A percentile compares a stretch with the other conserved stretches of the same genome.
Conservation (phyloP, 2,113 vertebrate genomes). For the Aspidoscelis tigris region DNA sequence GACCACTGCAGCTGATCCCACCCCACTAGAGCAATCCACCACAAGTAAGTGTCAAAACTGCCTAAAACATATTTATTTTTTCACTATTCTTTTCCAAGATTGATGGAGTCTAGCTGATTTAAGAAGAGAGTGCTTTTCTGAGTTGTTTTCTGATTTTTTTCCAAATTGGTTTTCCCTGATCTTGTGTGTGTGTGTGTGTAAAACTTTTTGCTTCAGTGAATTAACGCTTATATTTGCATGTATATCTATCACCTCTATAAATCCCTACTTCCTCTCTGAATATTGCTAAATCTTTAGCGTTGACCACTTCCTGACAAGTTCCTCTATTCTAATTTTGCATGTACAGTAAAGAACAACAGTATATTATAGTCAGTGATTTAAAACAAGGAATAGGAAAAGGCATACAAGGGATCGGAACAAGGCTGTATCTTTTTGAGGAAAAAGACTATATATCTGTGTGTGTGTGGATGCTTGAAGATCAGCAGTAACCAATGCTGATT, state of each 20-base stretch:
- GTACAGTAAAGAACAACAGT: neutral
- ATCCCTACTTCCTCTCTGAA: conserved; percentile 17
- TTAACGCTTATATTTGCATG: neutral
- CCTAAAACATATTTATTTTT: neutral
- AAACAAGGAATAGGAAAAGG: neutral
- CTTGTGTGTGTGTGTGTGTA: too few species aligned
- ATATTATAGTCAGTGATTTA: neutral
- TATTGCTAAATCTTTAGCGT: conserved; percentile 13
- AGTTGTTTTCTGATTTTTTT: neutral
- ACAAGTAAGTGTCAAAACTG: too few species aligned
- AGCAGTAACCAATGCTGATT: too few species aligned
- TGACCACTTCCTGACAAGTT: conserved; percentile 27
- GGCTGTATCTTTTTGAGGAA: neutral
- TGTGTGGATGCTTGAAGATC: too few species aligned
- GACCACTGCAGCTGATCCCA: too few species aligned
- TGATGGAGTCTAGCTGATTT: neutral
- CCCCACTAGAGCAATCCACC: too few species aligned
- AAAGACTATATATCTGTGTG: too few species aligned
- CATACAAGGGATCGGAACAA: neutral
- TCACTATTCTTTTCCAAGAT: neutral
- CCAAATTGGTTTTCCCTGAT: neutral
- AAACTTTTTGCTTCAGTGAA: neutral
- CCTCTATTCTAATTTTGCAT: conserved; percentile 28
- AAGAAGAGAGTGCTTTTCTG: neutral
- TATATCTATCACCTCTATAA: neutral